Evolutionary conservation across 2,888 invertebrate genomes (phyloP).

Genomic region (Dryadula phaetusa): DNA sequence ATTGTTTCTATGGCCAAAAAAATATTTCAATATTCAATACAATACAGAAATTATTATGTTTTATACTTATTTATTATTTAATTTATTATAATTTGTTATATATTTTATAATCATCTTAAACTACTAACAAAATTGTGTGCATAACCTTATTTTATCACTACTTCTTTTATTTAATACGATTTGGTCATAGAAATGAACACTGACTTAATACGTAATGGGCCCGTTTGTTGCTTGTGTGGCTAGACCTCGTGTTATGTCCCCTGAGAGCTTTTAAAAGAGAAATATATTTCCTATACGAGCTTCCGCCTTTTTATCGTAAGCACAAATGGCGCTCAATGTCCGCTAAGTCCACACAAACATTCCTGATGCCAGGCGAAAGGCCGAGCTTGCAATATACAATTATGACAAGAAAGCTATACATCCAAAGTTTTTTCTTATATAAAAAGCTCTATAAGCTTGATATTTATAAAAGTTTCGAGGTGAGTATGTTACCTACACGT

Average conservation of each 20-base stretch:
- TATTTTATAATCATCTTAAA: neutral
- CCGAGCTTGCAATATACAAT: slow-evolving; percentile 36
- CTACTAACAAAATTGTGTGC: neutral
- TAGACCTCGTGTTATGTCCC: slow-evolving; percentile 49
- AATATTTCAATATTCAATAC: neutral
- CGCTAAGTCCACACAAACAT: slow-evolving; percentile 38
- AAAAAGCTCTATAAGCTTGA: slow-evolving; percentile 7
- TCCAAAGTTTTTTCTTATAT: neutral
- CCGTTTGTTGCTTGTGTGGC: slow-evolving; percentile 53
- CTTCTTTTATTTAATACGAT: slow-evolving; percentile 18
- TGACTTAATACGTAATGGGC: slow-evolving; percentile 47
- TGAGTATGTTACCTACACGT: slow-evolving; percentile 25
- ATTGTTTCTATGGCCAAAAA: slow-evolving; percentile 52
- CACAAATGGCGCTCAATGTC: slow-evolving; percentile 46
- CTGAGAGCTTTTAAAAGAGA: slow-evolving; percentile 47
- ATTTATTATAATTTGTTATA: slow-evolving; percentile 4
- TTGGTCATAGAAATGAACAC: slow-evolving; percentile 50
- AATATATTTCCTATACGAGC: slow-evolving; percentile 33
- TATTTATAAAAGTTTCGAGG: neutral
- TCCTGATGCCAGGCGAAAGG: slow-evolving; percentile 36
- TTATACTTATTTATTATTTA: neutral
- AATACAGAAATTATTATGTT: neutral
- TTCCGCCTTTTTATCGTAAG: slow-evolving; percentile 46
- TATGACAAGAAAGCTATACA: slow-evolving; percentile 3
- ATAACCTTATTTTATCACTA: slow-evolving; percentile 12